Base-by-base conservation (phyloP, 2,113 vertebrate genomes). In the Machaerirhynchus nigripectus region DNA sequence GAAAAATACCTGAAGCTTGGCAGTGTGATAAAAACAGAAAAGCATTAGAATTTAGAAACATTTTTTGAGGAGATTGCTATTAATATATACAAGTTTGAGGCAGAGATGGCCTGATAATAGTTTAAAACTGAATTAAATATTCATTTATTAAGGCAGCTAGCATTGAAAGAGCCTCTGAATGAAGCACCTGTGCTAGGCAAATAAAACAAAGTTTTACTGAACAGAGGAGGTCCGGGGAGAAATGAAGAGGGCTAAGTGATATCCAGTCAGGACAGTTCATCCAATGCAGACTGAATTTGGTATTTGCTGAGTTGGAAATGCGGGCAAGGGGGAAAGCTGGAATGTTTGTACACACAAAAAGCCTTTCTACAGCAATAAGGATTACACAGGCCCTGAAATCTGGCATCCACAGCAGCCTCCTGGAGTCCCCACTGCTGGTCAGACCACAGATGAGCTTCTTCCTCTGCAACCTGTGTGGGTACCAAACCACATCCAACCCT, bases 81-180 rank as follows among this genome's bases (percentile, higher is more conserved):
- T 52, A 77, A 68, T 31, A 60, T 15, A 79, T 6, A 30, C 0
- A 1, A 77, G 13, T 70, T 60, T 55, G 42, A 90, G 37, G 46
- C 8, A 64, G 37, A 81, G 6, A 5, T 12, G 17, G 26, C 15
- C 27, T 81, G 37, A n/a, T 47, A 70, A 15, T 56, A 73, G 73
- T 76, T 82, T 73, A 57, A 79, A 92, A 89, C 6, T 60, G 35
- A 52, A 67, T 70, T 86, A 60, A 76, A 67, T 53, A 81, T 56
- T 53, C 0, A 3, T 50, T 81, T 7, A 8, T 78, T 79, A 70
- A 63, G 30, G 22, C 37, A 92, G 42, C 23, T 42, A 88, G 33
- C 50, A 80, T 69, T 89, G 49, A 87, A 94, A 94, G 49, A 91
- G 95, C 13, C 59, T 96, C 89, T 74, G 89, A 98, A 96, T 49